A percentile compares a stretch with the other conserved stretches of the same genome.
phyloP scores from a whole-genome alignment of 2,113 vertebrate species.

The Spermophilus dauricus region DNA sequence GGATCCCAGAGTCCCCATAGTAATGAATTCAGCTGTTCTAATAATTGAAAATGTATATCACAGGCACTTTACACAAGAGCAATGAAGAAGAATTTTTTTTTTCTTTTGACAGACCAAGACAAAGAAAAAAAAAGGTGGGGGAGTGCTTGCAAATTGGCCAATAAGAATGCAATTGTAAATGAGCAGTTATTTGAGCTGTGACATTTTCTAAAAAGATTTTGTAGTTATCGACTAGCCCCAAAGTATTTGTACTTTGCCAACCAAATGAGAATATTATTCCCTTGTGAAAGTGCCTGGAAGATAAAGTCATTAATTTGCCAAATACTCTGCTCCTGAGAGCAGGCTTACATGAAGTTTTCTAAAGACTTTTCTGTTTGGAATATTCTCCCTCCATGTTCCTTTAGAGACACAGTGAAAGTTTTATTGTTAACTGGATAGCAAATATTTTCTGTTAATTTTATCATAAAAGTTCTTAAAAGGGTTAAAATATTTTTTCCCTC shows the following conservation, averaged over 20 bases:
- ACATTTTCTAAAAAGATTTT: background rate
- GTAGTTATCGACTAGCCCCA: background rate
- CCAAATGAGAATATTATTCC: background rate
- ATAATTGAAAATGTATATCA: conserved; percentile 15
- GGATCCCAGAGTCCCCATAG: background rate
- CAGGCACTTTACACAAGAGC: background rate
- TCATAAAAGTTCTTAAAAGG: background rate
- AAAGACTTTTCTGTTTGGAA: background rate
- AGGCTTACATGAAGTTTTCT: background rate
- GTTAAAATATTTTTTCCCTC: background rate
- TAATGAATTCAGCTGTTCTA: background rate
- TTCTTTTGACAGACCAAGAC: background rate
- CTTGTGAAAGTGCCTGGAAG: background rate
- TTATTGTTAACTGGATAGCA: background rate
- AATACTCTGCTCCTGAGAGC: background rate
- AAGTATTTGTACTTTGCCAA: background rate
- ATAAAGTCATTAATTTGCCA: background rate
- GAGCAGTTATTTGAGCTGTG: background rate
- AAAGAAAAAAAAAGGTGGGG: background rate
- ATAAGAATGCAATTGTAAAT: background rate
- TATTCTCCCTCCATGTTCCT: conserved; percentile 9
- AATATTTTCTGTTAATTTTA: conserved; percentile 41
- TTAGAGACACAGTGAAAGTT: background rate
- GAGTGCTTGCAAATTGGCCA: background rate
- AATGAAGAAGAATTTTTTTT: background rate